Percentiles rank a stretch among this genome's conserved stretches.
Evolutionary conservation across 2,113 vertebrate genomes (phyloP).

Genomic region (Myanophis thanlyinensis): DNA sequence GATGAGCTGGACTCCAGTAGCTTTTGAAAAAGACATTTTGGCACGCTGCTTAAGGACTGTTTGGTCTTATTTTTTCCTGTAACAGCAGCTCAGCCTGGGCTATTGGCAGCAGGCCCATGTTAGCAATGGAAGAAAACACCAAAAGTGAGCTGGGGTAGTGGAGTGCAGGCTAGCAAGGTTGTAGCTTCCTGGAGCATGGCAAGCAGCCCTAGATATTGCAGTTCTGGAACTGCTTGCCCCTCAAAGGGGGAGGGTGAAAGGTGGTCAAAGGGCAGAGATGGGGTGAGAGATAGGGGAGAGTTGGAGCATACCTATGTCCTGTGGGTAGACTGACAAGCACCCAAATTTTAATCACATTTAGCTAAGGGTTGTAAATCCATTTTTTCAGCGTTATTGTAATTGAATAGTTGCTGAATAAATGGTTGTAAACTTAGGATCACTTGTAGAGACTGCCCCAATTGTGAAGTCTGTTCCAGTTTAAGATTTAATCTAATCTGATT

Average conservation of each 20-base stretch:
- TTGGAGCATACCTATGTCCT: background rate
- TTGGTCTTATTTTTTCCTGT: background rate
- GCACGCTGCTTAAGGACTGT: background rate
- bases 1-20: background rate
- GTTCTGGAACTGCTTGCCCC: background rate
- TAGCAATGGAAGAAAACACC: background rate
- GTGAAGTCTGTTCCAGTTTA: background rate
- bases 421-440: background rate
- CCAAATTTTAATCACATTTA: background rate
- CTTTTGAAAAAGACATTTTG: background rate
- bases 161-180: background rate
- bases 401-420: background rate
- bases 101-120: background rate
- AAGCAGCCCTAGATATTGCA: background rate
- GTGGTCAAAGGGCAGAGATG: background rate
- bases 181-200: background rate
- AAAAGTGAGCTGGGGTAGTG: background rate
- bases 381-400: background rate
- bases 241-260: background rate
- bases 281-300: background rate
- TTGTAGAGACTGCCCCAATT: background rate
- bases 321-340: background rate
- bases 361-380: background rate
- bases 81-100: background rate
- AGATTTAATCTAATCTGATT: background rate